These are phyloP conservation scores for Bolborhynchus lineola DNA, from an alignment of 2,113 vertebrate species.

Conservation along the genomic window DNA sequence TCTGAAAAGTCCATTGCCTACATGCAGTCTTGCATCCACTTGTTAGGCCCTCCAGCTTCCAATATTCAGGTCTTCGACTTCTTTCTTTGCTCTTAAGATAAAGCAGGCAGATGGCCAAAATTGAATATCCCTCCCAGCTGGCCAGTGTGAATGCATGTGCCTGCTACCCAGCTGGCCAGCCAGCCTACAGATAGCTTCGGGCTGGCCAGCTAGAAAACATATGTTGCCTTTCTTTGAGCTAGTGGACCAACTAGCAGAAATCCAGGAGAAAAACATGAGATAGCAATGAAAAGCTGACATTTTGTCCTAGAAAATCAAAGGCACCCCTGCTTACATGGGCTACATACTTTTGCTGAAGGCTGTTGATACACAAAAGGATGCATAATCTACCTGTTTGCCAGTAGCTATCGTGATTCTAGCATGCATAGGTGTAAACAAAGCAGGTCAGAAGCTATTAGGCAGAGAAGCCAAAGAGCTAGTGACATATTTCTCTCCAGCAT, in stretches of 20 bases:
- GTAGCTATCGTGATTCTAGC: too few species aligned
- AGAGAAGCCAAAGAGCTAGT: not conserved
- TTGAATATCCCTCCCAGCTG: not conserved
- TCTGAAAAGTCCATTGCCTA: not conserved
- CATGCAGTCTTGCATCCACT: not conserved
- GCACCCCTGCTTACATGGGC: not conserved
- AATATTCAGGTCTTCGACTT: not conserved
- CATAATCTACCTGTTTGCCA: not conserved
- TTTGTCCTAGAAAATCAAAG: not conserved
- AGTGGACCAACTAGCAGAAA: not conserved
- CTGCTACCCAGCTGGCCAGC: not conserved
- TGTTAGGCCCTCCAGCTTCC: not conserved
- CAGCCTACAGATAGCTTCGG: not conserved
- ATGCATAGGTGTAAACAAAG: not conserved
- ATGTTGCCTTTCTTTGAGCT: not conserved
- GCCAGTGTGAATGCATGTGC: not conserved
- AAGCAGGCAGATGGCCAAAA: conserved; percentile 13
- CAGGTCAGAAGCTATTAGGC: not conserved
- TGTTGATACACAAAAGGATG: not conserved
- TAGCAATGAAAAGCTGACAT: not conserved
- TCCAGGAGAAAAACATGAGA: not conserved
- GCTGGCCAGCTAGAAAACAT: not conserved
- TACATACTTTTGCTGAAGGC: not conserved
- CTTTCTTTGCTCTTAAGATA: not conserved
- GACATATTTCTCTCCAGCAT: not conserved